Base-by-base conservation (phyloP, 2,113 vertebrate species). In the Calypte anna region DNA sequence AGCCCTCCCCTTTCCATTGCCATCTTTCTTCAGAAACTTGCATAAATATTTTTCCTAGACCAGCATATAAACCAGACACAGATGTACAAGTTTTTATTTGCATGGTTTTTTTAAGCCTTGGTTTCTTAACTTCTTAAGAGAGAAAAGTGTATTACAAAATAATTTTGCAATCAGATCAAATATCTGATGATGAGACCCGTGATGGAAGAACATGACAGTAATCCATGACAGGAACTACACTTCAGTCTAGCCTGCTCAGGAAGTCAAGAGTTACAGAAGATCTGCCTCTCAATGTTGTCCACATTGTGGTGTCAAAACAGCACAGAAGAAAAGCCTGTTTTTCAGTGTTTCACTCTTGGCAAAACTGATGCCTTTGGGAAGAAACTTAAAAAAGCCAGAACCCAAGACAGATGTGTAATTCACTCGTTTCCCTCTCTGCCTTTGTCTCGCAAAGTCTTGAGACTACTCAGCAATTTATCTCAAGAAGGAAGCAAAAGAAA, bases 111-210 rank as follows among this genome's bases (percentile, higher is more conserved):
- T 55, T 48, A 92, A 91, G 74, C 48, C 40, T 84, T 75, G 33
- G 28, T 57, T 82, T 78, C 77, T 61, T 67, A 83, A 75, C 33
- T 91, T 86, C 48, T 40, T 78, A 72, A 69, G 50, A 84, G 70
- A 95, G 51, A 51, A 51, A 82, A 66, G 31, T 59, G 23, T 72
- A 66, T 54, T 87, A 59, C 87, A 92, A 96, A 92, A n/a, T 27
- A 36, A 31, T 66, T 30, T 86, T 18, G 43, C 61, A 67, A 43
- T 69, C 76, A 72, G 78, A 75, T 73, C 40, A 40, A 40, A 40
- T 5, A 40, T 40, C 40, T 40, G 40, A 40, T 40, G 40, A 10
- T 40, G 40, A 40, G 40, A 70, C 78, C 38, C 25, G 16, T 44
- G 55, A 58, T 12, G 63, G 75, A 83, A 87, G 79, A 91, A 91